Evolutionary conservation across 35 echinoderm and acorn worm species (phyloP).

Genomic region (Ptychodera flava): DNA sequence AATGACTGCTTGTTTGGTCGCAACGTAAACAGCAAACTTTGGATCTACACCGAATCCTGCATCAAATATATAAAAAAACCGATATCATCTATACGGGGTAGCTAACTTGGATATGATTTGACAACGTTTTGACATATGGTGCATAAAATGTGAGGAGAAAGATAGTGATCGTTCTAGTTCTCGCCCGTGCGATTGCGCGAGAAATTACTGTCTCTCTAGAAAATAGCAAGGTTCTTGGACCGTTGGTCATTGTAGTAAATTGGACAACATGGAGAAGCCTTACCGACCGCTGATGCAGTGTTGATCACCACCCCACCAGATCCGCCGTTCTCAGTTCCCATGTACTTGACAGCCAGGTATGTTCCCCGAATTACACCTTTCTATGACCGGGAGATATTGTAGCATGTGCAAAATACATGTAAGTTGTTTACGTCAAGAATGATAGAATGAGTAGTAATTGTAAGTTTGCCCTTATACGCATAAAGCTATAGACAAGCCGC

Average conservation of each 20-base stretch:
- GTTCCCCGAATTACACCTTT: conserved; percentile 67
- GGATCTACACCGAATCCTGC: conserved; percentile 53
- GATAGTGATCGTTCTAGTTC: neutral
- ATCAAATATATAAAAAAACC: neutral
- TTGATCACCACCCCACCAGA: conserved; percentile 74
- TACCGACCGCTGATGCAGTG: conserved; percentile 78
- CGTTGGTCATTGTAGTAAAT: neutral
- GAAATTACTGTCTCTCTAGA: neutral
- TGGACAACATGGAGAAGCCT: neutral
- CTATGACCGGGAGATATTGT: conserved; percentile 21
- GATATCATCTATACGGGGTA: neutral
- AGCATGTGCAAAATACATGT: neutral
- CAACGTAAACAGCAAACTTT: conserved; percentile 56
- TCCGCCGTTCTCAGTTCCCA: conserved; percentile 63
- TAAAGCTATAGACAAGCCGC: too few relatives aligned
- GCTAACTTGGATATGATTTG: neutral
- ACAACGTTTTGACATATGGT: neutral
- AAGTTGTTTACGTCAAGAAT: too few relatives aligned
- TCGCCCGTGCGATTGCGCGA: too few relatives aligned
- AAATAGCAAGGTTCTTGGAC: conserved; percentile 3
- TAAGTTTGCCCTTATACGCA: too few relatives aligned
- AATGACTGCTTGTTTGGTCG: conserved; percentile 80
- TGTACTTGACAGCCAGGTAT: conserved; percentile 52
- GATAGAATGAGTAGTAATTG: too few relatives aligned
- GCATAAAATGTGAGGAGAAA: neutral